Evolutionary conservation across 2,113 vertebrate genomes (phyloP).

Genomic region (Centropristis striata): DNA sequence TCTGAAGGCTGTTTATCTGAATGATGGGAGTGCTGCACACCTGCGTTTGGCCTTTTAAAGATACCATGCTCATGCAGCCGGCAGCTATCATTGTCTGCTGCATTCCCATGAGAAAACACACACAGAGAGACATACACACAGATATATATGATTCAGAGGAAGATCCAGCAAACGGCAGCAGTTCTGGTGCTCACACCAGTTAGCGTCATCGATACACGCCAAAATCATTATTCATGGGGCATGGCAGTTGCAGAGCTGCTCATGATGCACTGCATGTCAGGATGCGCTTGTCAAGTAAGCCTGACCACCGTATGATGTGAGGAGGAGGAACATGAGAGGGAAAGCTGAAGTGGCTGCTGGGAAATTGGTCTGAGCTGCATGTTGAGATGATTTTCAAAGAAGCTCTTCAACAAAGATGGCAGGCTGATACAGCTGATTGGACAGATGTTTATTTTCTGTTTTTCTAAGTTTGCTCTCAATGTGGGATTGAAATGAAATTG

Average conservation of each 20-base stretch:
- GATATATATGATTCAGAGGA: neutral
- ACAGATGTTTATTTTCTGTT: neutral
- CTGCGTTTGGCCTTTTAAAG: conserved; percentile 15
- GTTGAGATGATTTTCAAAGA: conserved; percentile 50
- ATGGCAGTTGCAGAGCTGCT: conserved; percentile 60
- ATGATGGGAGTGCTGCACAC: neutral
- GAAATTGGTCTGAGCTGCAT: conserved; percentile 47
- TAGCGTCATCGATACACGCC: conserved; percentile 55
- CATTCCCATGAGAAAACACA: conserved; percentile 14
- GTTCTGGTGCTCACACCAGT: conserved; percentile 46
- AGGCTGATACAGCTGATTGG: neutral
- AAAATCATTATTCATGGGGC: conserved; percentile 73
- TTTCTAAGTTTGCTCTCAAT: too few species aligned
- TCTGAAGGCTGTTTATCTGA: neutral
- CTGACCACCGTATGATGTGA: conserved; percentile 64
- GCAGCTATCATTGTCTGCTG: conserved; percentile 33
- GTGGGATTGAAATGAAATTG: too few species aligned
- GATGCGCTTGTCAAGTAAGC: conserved; percentile 61
- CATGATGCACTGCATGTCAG: conserved; percentile 62
- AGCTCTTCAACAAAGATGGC: conserved; percentile 4
- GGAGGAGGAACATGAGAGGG: conserved; percentile 20
- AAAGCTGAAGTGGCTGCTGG: conserved; percentile 60
- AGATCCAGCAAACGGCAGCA: conserved; percentile 10
- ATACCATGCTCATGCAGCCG: neutral
- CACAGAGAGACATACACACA: neutral